These are phyloP conservation scores for Malacosoma neustria DNA, from an alignment of 2,888 invertebrate species.

Conservation along the genomic window DNA sequence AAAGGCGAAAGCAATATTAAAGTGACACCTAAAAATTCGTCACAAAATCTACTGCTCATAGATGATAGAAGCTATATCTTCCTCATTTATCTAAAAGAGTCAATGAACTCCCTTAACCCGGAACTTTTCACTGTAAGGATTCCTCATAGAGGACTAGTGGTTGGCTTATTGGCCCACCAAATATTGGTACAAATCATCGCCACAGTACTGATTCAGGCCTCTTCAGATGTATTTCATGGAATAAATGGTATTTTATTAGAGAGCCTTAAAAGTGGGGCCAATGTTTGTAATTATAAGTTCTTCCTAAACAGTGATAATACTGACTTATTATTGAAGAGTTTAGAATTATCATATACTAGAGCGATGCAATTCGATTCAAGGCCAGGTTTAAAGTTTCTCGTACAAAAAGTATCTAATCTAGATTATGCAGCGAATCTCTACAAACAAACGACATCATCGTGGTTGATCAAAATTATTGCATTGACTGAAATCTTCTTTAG, in stretches of 20 bases:
- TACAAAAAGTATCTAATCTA: slow-evolving; percentile 93
- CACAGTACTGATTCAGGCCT: slow-evolving; percentile 86
- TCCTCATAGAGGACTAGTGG: slow-evolving; percentile 89
- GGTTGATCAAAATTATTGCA: slow-evolving; percentile 91
- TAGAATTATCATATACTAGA: slow-evolving; percentile 87
- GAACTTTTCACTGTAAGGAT: slow-evolving; percentile 88
- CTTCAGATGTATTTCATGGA: slow-evolving; percentile 76
- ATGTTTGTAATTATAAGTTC: slow-evolving; percentile 59
- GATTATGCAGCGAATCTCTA: slow-evolving; percentile 93
- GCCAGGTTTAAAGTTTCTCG: slow-evolving; percentile 93
- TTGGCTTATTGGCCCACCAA: slow-evolving; percentile 93
- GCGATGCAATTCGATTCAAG: slow-evolving; percentile 92
- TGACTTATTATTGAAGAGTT: slow-evolving; percentile 82
- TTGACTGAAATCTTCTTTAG: slow-evolving; percentile 89
- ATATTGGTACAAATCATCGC: slow-evolving; percentile 94
- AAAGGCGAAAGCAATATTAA: slow-evolving; percentile 49
- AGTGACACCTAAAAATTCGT: slow-evolving; percentile 44
- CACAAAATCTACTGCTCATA: slow-evolving; percentile 69
- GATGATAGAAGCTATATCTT: slow-evolving; percentile 94
- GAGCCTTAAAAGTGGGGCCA: slow-evolving; percentile 56
- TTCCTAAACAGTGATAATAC: slow-evolving; percentile 76
- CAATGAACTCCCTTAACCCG: slow-evolving; percentile 80
- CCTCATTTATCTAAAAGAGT: slow-evolving; percentile 86
- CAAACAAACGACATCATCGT: slow-evolving; percentile 93
- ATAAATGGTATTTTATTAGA: slow-evolving; percentile 77